Percentiles rank a stretch among this genome's conserved stretches.
Conservation (phyloP, 2,797 vertebrate species). For the Chaunax sp. region DNA sequence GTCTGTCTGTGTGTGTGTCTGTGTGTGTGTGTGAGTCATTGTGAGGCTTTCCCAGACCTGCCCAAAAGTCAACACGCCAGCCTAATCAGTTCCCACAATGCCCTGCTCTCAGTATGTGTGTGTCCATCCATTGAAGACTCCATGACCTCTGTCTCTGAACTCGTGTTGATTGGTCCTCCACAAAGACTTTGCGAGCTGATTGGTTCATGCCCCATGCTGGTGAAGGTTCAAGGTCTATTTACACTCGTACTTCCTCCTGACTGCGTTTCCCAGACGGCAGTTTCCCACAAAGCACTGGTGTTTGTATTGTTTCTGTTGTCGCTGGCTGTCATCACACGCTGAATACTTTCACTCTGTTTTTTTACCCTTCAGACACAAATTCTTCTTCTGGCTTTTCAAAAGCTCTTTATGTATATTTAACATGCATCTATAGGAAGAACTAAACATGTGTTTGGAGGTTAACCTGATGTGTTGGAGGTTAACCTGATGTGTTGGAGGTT, state of each 20-base stretch:
- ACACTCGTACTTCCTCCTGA: conserved; percentile 25
- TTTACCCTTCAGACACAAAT: neutral
- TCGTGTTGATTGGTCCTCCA: conserved; percentile 39
- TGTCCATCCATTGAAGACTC: conserved; percentile 44
- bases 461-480: too few relatives aligned
- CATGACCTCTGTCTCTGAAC: neutral
- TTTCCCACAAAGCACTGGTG: conserved; percentile 21
- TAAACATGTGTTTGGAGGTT: too few relatives aligned
- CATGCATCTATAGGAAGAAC: too few relatives aligned
- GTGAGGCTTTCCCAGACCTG: conserved; percentile 51
- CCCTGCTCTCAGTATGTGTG: conserved; percentile 9
- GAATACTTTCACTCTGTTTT: neutral
- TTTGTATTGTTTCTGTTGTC: conserved; percentile 26
- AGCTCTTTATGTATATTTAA: too few relatives aligned
- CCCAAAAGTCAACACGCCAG: conserved; percentile 41
- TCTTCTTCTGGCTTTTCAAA: conserved; percentile 1
- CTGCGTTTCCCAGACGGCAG: conserved; percentile 36
- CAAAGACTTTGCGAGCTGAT: conserved; percentile 30
- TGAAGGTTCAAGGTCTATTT: conserved; percentile 51
- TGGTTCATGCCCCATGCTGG: conserved; percentile 35
- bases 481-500: too few relatives aligned
- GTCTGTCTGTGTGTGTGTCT: conserved; percentile 25
- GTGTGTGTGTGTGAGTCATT: conserved; percentile 10
- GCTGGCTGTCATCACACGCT: conserved; percentile 10
- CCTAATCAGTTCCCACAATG: conserved; percentile 57